Percentiles rank a stretch among this genome's conserved stretches.
These are phyloP conservation scores for Standfussiana lucernea DNA, from an alignment of 2,888 invertebrate species.

Conservation along the genomic window DNA sequence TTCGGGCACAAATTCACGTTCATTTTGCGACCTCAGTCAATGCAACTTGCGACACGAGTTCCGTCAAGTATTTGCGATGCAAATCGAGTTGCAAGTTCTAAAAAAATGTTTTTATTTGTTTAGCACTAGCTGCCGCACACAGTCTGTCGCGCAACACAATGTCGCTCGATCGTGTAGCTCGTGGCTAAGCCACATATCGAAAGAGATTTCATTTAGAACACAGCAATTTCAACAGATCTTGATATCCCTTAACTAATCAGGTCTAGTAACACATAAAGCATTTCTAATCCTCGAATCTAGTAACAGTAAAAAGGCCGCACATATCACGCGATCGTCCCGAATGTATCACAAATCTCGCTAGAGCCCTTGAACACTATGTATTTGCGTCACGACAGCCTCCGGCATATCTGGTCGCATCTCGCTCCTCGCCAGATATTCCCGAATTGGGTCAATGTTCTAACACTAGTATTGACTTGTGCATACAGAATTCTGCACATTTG, in stretches of 20 bases:
- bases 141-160: background rate
- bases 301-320: background rate
- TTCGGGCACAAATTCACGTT: background rate
- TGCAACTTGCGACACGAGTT: background rate
- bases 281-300: slow-evolving; percentile 14
- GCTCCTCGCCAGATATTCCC: slow-evolving; percentile 59
- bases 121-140: background rate
- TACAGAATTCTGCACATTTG: slow-evolving; percentile 33
- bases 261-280: slow-evolving; percentile 14
- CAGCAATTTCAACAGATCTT: slow-evolving; percentile 11
- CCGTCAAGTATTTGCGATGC: background rate
- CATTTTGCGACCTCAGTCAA: background rate
- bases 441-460: slow-evolving; percentile 65
- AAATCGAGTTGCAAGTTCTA: background rate
- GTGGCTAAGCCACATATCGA: background rate
- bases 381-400: slow-evolving; percentile 42
- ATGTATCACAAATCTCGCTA: slow-evolving; percentile 27
- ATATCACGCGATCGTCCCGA: slow-evolving; percentile 6
- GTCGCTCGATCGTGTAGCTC: background rate
- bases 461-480: slow-evolving; percentile 54
- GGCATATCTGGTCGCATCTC: slow-evolving; percentile 61
- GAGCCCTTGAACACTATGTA: slow-evolving; percentile 31
- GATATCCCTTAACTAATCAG: slow-evolving; percentile 24
- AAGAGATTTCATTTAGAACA: background rate
- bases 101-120: background rate